Evolutionary conservation across 2,113 vertebrate species (phyloP).

Genomic region (Mesitornis unicolor): DNA sequence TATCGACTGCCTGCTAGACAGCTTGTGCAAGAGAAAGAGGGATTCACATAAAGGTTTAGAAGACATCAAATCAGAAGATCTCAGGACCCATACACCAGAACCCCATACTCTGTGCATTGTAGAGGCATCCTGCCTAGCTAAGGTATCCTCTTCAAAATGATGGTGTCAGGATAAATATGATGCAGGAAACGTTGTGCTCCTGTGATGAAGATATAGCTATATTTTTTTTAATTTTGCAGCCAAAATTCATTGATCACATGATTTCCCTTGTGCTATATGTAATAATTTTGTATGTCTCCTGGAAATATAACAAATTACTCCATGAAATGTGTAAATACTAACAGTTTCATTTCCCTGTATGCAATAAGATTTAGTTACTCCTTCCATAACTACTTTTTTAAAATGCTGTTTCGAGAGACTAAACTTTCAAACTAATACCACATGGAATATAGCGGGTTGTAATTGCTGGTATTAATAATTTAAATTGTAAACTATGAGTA

Average conservation of each 20-base stretch:
- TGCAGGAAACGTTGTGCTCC: neutral
- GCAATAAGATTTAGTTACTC: neutral
- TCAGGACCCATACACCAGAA: neutral
- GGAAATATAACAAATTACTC: neutral
- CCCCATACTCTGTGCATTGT: too few species aligned
- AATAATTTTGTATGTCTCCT: neutral
- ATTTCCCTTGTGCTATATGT: neutral
- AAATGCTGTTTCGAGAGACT: neutral
- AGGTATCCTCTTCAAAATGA: neutral
- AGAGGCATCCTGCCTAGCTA: neutral
- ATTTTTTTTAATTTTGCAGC: neutral
- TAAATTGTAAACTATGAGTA: neutral
- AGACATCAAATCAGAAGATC: neutral
- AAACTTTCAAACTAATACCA: neutral
- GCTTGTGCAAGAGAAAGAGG: neutral
- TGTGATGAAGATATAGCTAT: neutral
- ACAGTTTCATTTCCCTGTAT: neutral
- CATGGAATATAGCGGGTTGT: neutral
- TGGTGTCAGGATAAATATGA: fast-evolving
- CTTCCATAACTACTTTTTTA: neutral
- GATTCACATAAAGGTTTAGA: neutral
- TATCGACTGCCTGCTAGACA: neutral
- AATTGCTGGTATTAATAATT: neutral
- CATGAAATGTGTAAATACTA: neutral
- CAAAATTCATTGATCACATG: neutral